These are phyloP conservation scores for Drosophila rhopaloa DNA, from an alignment of 1,140 invertebrate genomes.

Conservation along the genomic window DNA sequence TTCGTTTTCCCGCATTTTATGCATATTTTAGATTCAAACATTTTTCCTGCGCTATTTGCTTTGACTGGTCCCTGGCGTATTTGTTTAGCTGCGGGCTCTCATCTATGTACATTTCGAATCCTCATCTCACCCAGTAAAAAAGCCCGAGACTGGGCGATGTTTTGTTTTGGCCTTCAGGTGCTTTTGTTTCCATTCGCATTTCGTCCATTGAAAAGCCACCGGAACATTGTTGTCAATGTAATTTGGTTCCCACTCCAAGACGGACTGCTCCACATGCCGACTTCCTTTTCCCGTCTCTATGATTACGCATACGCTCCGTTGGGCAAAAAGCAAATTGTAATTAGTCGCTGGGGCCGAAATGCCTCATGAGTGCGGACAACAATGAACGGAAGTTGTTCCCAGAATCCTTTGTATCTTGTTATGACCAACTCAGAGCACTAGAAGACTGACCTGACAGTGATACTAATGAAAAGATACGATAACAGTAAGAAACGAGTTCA, in stretches of 20 bases:
- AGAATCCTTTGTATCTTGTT: conserved; percentile 12
- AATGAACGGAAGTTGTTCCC: conserved; percentile 15
- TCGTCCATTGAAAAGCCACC: conserved; percentile 24
- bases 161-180: conserved; percentile 28
- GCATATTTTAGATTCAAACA: conserved; percentile 69
- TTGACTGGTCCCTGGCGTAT: conserved; percentile 37
- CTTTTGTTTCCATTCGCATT: conserved; percentile 28
- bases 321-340: conserved; percentile 65
- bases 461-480: conserved; percentile 8
- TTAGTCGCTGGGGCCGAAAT: conserved; percentile 62
- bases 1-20: conserved; percentile 66
- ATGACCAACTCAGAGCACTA: not conserved
- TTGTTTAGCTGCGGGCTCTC: conserved; percentile 41
- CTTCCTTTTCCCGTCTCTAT: conserved; percentile 35
- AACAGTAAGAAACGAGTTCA: not conserved
- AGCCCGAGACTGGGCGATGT: conserved; percentile 13
- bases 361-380: conserved; percentile 18
- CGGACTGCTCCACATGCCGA: conserved; percentile 5
- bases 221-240: conserved; percentile 64
- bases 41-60: conserved; percentile 54
- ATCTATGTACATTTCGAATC: conserved; percentile 5
- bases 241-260: conserved; percentile 55
- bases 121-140: conserved; percentile 1
- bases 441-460: conserved; percentile 11
- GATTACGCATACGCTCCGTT: conserved; percentile 72